Percentiles rank a stretch among this genome's conserved stretches.
Conservation (phyloP, 2,113 vertebrate genomes). For the Loxodonta africana region DNA sequence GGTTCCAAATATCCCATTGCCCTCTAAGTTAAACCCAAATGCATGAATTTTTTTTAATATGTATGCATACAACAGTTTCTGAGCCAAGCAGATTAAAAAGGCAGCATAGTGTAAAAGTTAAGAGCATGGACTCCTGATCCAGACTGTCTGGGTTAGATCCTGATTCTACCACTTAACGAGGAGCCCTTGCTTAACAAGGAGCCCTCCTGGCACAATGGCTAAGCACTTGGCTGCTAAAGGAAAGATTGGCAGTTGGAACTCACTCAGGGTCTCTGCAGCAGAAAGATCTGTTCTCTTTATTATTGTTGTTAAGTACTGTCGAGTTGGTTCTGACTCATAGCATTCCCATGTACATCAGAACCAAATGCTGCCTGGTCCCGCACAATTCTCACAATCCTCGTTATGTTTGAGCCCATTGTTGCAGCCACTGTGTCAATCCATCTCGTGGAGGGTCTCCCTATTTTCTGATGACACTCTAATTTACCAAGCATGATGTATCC, state of each 20-base stretch:
- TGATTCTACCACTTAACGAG: not conserved
- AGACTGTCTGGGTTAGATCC: not conserved
- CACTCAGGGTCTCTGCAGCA: not conserved
- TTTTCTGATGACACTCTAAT: not conserved
- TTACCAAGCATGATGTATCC: not conserved
- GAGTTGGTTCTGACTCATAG: not conserved
- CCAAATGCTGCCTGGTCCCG: no score
- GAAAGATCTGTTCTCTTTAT: no score
- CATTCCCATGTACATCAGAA: no score
- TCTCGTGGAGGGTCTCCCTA: not conserved
- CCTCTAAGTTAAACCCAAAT: not conserved
- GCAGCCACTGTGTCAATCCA: not conserved
- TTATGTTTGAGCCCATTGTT: not conserved
- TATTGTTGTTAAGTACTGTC: not conserved
- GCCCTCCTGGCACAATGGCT: not conserved
- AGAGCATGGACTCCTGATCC: not conserved
- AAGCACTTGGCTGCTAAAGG: not conserved
- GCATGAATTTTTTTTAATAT: not conserved
- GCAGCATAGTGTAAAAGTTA: not conserved
- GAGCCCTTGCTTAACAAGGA: not conserved
- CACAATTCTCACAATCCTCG: no score
- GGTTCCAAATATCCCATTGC: not conserved
- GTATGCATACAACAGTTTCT: not conserved
- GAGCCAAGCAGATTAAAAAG: not conserved
- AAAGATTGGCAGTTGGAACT: not conserved